Evolutionary conservation across 2,113 vertebrate genomes (phyloP).

Genomic region (Corapipo altera): DNA sequence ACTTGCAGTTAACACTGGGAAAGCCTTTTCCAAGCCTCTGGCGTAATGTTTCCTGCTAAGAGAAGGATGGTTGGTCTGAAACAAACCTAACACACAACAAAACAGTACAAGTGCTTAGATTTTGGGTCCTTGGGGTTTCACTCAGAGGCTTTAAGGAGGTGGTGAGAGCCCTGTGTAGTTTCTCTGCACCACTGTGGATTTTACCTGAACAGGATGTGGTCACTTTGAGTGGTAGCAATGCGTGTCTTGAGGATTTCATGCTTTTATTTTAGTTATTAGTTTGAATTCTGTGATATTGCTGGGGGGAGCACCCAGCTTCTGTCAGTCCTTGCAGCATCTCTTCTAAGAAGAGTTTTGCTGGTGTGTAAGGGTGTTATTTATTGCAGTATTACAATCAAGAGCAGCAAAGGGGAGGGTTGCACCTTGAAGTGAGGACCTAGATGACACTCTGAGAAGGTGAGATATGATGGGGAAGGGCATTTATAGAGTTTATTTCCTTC

Average conservation of each 20-base stretch:
- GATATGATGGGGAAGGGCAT: background rate
- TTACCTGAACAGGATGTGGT: constrained; percentile 52
- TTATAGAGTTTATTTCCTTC: background rate
- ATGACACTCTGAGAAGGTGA: background rate
- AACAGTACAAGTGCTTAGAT: background rate
- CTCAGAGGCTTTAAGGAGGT: background rate
- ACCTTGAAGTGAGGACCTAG: background rate
- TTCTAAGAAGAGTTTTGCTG: background rate
- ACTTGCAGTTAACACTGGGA: background rate
- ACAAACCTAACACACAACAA: background rate
- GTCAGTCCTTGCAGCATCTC: background rate
- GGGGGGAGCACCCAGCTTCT: background rate
- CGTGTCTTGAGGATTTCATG: background rate
- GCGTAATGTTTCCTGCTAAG: background rate
- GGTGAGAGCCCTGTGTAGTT: background rate
- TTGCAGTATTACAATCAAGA: background rate
- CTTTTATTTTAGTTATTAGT: background rate
- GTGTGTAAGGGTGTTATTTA: background rate
- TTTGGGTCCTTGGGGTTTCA: background rate
- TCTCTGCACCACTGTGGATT: background rate
- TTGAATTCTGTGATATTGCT: background rate
- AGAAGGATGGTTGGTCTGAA: background rate
- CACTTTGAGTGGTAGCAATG: background rate
- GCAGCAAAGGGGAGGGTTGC: background rate
- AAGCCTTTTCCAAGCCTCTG: background rate